Conservation (phyloP, 2,113 vertebrate genomes). For the Pomatorhinus ruficollis region DNA sequence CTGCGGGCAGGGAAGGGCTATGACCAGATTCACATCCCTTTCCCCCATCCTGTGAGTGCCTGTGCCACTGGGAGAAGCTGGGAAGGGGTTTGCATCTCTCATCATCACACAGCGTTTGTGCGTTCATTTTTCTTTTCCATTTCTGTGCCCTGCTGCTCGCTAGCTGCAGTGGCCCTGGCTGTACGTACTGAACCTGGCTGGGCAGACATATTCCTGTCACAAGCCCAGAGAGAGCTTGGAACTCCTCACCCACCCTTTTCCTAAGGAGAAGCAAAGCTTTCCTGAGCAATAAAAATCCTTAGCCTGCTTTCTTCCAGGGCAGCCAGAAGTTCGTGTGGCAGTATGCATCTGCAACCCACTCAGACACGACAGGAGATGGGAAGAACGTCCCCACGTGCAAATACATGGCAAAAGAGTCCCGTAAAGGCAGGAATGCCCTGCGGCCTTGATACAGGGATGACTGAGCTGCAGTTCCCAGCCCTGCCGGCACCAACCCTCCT, state of each 20-base stretch:
- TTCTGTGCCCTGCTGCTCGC: fast-evolving
- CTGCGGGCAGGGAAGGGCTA: not conserved
- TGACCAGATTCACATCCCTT: not conserved
- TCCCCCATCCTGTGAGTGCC: not conserved
- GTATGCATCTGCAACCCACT: not conserved
- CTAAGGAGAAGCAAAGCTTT: not conserved
- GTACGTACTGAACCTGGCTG: not conserved
- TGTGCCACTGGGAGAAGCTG: not conserved
- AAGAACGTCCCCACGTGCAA: not conserved
- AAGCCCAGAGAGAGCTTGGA: not conserved
- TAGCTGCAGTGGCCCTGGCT: not conserved
- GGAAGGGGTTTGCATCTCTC: not conserved
- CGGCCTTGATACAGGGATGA: fast-evolving
- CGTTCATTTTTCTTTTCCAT: fast-evolving
- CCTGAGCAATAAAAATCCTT: not conserved
- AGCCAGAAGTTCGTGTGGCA: not conserved
- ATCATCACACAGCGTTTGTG: fast-evolving
- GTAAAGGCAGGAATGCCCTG: not conserved
- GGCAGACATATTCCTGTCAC: not conserved
- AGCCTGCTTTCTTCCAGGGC: not conserved
- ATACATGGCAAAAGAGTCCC: not conserved
- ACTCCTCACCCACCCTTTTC: not conserved
- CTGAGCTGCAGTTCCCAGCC: not conserved
- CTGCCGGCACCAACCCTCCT: not conserved
- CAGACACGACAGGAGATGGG: not conserved